phyloP scores from a whole-genome alignment of 2,113 vertebrate species.

The Mesitornis unicolor region DNA sequence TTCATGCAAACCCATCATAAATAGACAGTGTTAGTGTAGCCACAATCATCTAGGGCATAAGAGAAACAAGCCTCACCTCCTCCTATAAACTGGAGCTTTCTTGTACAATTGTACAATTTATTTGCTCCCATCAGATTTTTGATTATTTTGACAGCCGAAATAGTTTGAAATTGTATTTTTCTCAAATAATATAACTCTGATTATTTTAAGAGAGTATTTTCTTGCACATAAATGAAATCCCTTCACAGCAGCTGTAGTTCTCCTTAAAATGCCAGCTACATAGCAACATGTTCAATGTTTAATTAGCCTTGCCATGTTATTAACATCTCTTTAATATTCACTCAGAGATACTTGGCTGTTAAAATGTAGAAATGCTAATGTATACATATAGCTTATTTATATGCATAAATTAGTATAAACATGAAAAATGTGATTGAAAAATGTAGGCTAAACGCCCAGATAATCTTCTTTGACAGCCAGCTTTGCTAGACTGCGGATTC shows the following conservation, averaged over 20 bases:
- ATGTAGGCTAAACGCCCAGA: background rate
- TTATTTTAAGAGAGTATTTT: constrained; percentile 4
- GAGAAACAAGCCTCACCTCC: background rate
- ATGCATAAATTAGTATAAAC: background rate
- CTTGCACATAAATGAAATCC: constrained; percentile 8
- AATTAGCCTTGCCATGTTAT: constrained; percentile 32
- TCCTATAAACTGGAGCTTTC: background rate
- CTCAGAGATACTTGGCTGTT: background rate
- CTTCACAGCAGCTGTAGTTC: constrained; percentile 10
- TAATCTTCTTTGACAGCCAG: background rate
- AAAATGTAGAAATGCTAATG: background rate
- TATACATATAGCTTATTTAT: constrained; percentile 11
- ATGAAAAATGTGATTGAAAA: background rate
- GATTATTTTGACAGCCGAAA: constrained; percentile 28
- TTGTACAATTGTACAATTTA: background rate
- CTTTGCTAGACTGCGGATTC: background rate
- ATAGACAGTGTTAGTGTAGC: background rate
- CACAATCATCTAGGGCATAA: background rate
- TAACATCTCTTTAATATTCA: constrained; percentile 49
- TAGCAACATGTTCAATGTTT: constrained; percentile 14
- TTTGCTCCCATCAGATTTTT: background rate
- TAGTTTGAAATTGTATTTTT: background rate
- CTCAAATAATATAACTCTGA: constrained; percentile 14
- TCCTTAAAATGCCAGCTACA: constrained; percentile 36
- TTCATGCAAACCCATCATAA: background rate